Evolutionary conservation across 2,797 vertebrate genomes (phyloP), one percentile per base, ranked within the genome.

Genomic region (Cuculus canorus): DNA sequence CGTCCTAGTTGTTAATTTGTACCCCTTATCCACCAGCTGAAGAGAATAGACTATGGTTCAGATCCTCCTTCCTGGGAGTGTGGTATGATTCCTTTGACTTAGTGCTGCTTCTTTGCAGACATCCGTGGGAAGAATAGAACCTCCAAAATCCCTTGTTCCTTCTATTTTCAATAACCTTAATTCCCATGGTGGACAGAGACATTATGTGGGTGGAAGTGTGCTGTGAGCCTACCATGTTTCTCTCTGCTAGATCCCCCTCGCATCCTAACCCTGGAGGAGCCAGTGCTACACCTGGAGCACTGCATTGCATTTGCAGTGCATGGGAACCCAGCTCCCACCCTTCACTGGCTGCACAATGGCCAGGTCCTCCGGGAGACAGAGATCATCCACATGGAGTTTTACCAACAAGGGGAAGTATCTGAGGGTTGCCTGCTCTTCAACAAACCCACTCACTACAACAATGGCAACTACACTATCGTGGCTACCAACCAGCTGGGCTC

Each of bases 381-480:
- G 27, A 99, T 99, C 97, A 99, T 99, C 96, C 98, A 97, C 21
- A 98, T 98, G 16, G 99, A 99, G 82, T 98, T 98, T 96, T 99
- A 98, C 90, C 97, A 98, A 59, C 99, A 99, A 97, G 98, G 98
- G 64, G 99, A 99, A 93, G 98, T 98, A 50, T 97, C 99, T 3
- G 99, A 99, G 96, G 99, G 99, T 80, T 99, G 99, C 72, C 98
- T 99, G 95, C 99, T 98, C 85, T 99, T 99, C 97, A 98, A 99
- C 97, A 99, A 99, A 95, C 99, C 99, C 45, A 99, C 99, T 2
- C 99, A 99, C 97, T 98, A 99, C 94, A 98, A 99, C 97, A 99
- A 99, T 0, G 99, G 99, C 93, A 99, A 99, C 98, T 99, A 99
- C 97, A 99, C 99, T 2, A 98, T 99, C 50, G 98, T 99, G 92